A percentile compares a stretch with the other conserved stretches of the same genome.
phyloP scores from a whole-genome alignment of 2,797 vertebrate genomes.

The Epinephelus awoara region DNA sequence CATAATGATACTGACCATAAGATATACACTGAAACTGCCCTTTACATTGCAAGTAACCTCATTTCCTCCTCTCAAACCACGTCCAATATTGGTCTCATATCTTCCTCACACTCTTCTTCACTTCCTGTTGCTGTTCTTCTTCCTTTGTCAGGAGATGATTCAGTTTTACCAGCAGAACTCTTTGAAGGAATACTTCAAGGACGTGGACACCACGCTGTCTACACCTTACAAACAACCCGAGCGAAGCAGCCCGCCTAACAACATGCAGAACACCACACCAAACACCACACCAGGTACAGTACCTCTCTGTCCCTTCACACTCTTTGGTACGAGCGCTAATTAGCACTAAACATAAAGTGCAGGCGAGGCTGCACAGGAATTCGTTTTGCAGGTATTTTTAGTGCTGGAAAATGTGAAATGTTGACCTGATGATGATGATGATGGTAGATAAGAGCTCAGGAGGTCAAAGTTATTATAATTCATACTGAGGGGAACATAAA shows the following conservation, averaged over 20 bases:
- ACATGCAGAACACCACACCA: constrained; percentile 47
- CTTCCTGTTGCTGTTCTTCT: neutral
- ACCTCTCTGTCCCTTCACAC: neutral
- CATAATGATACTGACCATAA: neutral
- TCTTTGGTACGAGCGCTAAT: neutral
- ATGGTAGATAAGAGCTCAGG: no score
- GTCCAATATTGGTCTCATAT: neutral
- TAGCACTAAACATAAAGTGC: neutral
- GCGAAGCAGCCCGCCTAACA: constrained; percentile 66
- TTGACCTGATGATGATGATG: no score
- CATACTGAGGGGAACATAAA: no score
- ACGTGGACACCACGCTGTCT: constrained; percentile 89
- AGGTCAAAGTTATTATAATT: no score
- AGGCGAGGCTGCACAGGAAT: neutral
- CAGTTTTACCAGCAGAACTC: constrained; percentile 92
- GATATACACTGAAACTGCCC: neutral
- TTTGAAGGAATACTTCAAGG: constrained; percentile 94
- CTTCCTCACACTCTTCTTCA: neutral
- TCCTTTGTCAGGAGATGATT: constrained; percentile 88
- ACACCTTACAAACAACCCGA: constrained; percentile 91
- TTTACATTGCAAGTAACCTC: neutral
- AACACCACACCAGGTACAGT: constrained; percentile 66
- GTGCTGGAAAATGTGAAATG: no score
- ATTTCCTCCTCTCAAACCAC: constrained; percentile 11
- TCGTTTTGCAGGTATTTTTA: neutral